Evolutionary conservation across 35 echinoderm and acorn worm genomes (phyloP), one percentile per base, ranked within the genome.

Genomic region (Ophiothrix spiculata): DNA sequence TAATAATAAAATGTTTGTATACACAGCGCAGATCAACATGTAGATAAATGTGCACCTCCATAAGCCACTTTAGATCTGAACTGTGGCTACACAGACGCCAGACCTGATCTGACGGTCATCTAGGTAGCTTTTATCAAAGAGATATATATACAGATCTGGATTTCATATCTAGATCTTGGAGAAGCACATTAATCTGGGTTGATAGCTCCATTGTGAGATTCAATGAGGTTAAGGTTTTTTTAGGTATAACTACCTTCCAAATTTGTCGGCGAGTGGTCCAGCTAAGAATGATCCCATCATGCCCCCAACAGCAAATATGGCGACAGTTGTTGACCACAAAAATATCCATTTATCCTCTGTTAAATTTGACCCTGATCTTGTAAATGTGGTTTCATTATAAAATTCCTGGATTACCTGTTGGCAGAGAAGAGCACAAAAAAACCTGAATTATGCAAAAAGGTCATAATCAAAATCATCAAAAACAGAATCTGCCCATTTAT

Each of bases 251-350:
- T 38, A 97, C 95, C 95, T 97, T 28, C 91, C 95, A 37, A 92
- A 84, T 10, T 38, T 35, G 60, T 97, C 88, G 31, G 95, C 95
- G 21, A 92, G 32, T 15, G 81, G 37, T 2, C 95, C 95, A 60
- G 95, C 95, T 17, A 74, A 77, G 21, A 97, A 38, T 13, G 91
- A 93, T 11, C 95, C 95, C 0, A 97, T 78, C 91, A 93, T 91
- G 8, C 95, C 95, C 13, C 95, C 95, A 12, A 90, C 88, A 15
- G 95, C 91, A 88, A 97, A 97, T 31, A 97, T 97, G 74, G 95
- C 95, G 64, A 97, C 91, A 8, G 88, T 77, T 10, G 91, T 93
- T 4, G 95, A 93, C 88, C 91, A 93, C 25, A 97, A 75, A 25
- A 93, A 91, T 3, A 63, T 77, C 1, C 90, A 64, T 21, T 81